Base-by-base conservation (phyloP, 2,888 invertebrate genomes). In the Megastigmus dorsalis region DNA sequence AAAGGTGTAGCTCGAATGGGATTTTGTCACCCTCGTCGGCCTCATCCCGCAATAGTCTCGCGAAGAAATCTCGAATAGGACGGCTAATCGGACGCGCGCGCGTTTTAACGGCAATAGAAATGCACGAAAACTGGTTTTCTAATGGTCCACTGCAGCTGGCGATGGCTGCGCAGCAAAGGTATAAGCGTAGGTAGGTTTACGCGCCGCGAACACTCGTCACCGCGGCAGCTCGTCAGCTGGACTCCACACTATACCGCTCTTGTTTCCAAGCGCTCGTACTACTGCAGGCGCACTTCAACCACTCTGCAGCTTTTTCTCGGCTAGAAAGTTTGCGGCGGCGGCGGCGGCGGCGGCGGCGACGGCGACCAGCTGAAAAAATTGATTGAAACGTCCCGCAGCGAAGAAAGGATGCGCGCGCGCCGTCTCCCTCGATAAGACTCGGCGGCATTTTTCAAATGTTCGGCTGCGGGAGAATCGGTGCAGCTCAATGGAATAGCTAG, bases 111-210 rank as follows among this genome's bases (percentile, higher is more conserved):
- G 55, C 45, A 57, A 55, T 63, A 70, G 54, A 63, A 63, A 65
- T 57, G 57, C 55, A 20, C 63, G 38, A 9, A 38, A 65, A 66
- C 72, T 67, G 52, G 60, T 62, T 74, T 68, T 68, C 41, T 63
- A 62, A 65, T 52, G 36, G 55, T 36, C n/a, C 28, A 13, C 36
- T 15, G n/a, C n/a, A n/a, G n/a, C n/a, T n/a, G n/a, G n/a, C n/a
- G n/a, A n/a, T n/a, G n/a, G n/a, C n/a, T n/a, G n/a, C n/a, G n/a
- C n/a, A n/a, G n/a, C n/a, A n/a, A n/a, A n/a, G n/a, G n/a, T n/a
- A n/a, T n/a, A n/a, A n/a, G n/a, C n/a, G n/a, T n/a, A n/a, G n/a
- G n/a, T n/a, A n/a, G n/a, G n/a, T n/a, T n/a, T n/a, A n/a, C n/a
- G n/a, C 20, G 59, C 50, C 38, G 38, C 23, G 20, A 57, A 48